Conservation (phyloP, 2,113 vertebrate species). For the Dicerorhinus sumatrensis region DNA sequence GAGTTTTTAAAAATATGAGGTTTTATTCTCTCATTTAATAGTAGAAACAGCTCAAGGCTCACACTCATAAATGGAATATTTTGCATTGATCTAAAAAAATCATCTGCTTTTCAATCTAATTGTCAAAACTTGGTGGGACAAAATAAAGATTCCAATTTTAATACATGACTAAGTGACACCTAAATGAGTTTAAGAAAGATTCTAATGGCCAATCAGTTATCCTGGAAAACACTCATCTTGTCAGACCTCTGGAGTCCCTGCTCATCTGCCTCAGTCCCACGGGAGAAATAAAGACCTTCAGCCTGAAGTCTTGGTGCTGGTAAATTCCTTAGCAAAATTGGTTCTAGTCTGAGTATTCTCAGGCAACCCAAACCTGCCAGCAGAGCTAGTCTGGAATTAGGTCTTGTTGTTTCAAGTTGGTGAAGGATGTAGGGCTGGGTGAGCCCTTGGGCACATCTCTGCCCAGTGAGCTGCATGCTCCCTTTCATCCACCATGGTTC, state of each 20-base stretch:
- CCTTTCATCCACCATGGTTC: accelerated
- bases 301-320: background rate
- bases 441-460: background rate
- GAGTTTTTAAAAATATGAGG: background rate
- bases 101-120: background rate
- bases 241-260: background rate
- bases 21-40: background rate
- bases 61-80: background rate
- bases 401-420: background rate
- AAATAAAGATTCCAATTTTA: background rate
- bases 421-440: accelerated
- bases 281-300: background rate
- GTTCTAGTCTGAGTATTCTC: background rate
- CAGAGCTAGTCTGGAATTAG: background rate
- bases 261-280: too few relatives aligned
- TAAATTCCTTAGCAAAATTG: background rate
- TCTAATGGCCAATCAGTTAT: background rate
- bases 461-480: background rate
- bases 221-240: background rate
- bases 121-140: background rate
- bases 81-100: background rate
- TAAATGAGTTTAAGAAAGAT: background rate
- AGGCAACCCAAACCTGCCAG: background rate
- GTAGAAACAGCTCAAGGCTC: background rate
- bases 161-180: background rate